Percentiles rank a stretch among this genome's conserved stretches.
These are phyloP conservation scores for Pantherophis alleghaniensis DNA, from an alignment of 2,797 vertebrate species.

Conservation along the genomic window DNA sequence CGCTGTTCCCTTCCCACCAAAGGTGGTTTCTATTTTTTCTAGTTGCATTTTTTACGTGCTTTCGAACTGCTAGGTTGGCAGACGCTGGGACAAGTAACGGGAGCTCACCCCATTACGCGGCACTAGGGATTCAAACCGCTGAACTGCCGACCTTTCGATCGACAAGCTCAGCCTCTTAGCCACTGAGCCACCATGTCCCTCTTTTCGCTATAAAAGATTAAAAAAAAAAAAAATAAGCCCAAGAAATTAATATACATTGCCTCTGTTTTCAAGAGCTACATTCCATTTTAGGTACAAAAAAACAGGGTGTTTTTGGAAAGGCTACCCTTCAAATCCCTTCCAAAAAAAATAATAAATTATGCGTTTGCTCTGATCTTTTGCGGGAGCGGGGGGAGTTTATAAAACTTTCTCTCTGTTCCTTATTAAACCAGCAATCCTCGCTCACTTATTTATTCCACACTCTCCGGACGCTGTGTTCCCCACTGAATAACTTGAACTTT, in stretches of 20 bases:
- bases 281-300: not conserved
- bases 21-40: too few species aligned
- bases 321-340: not conserved
- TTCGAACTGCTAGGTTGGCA: too few species aligned
- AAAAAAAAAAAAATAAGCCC: too few species aligned
- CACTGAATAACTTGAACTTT: not conserved
- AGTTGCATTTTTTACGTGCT: too few species aligned
- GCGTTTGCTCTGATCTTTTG: not conserved
- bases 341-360: not conserved
- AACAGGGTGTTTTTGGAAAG: not conserved
- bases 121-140: too few species aligned
- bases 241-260: not conserved
- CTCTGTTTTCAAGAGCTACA: not conserved
- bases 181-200: too few species aligned
- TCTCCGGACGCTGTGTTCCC: not conserved
- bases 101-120: too few species aligned
- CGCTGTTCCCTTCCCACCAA: too few species aligned
- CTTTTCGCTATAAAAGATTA: too few species aligned
- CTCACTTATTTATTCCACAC: conserved; percentile 17
- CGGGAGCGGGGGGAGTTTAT: not conserved
- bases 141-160: too few species aligned
- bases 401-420: not conserved
- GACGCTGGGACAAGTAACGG: too few species aligned
- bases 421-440: not conserved
- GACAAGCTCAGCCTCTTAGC: too few species aligned